These are phyloP conservation scores for Neocrepidodera transversa DNA, from an alignment of 2,888 invertebrate genomes.

Conservation along the genomic window DNA sequence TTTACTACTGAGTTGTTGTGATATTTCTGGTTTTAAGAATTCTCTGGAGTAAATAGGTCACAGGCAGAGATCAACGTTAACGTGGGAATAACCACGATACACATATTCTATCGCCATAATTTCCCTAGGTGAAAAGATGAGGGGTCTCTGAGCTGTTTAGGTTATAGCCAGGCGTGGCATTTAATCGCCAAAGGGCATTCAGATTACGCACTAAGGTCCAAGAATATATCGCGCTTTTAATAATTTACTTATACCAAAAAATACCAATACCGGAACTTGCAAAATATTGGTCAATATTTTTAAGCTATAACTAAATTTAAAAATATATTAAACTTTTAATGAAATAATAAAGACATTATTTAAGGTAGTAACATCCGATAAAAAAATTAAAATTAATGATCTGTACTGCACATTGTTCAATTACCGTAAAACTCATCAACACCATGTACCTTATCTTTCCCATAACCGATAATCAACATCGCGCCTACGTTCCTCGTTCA, in stretches of 20 bases:
- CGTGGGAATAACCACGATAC: slow-evolving; percentile 40
- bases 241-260: no score
- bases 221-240: slow-evolving; percentile 7
- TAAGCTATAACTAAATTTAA: no score
- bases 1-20: no score
- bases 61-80: slow-evolving; percentile 33
- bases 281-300: no score
- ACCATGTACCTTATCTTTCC: background rate
- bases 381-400: no score
- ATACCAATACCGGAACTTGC: no score
- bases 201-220: slow-evolving; percentile 39
- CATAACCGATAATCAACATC: background rate
- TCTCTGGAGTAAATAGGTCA: slow-evolving; percentile 40
- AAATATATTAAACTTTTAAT: no score
- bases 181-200: slow-evolving; percentile 34
- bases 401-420: background rate
- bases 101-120: slow-evolving; percentile 46
- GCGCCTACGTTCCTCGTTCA: background rate
- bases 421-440: background rate
- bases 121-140: slow-evolving; percentile 46
- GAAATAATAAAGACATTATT: no score
- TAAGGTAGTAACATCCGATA: no score
- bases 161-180: slow-evolving; percentile 36
- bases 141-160: slow-evolving; percentile 42
- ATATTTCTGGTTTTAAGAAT: no score